Evolutionary conservation across 2,113 vertebrate genomes (phyloP).

Genomic region (Silurus meridionalis): DNA sequence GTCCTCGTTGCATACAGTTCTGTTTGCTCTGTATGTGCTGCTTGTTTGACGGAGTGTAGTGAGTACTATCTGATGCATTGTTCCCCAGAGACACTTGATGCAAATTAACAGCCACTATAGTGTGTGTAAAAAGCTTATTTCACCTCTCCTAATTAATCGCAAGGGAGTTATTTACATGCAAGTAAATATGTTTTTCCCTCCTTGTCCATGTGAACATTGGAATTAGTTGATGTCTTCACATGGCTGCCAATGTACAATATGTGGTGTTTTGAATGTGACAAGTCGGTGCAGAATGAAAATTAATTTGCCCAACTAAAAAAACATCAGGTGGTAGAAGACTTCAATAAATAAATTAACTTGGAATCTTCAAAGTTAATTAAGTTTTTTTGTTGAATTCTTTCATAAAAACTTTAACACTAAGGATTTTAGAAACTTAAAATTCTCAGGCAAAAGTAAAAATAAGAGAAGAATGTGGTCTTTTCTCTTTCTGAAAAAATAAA

Average conservation of each 20-base stretch:
- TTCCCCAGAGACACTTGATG: constrained; percentile 36
- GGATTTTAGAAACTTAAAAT: neutral
- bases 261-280: neutral
- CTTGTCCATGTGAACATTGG: constrained; percentile 13
- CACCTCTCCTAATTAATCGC: constrained; percentile 44
- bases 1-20: neutral
- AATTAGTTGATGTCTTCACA: neutral
- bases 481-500: neutral
- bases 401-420: neutral
- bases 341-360: neutral
- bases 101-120: constrained; percentile 32
- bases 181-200: neutral
- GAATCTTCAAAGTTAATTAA: no score
- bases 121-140: constrained; percentile 40
- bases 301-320: neutral
- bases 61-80: neutral
- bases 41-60: constrained; percentile 3
- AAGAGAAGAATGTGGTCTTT: neutral
- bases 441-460: neutral
- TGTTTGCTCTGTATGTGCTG: neutral
- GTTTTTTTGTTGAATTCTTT: neutral
- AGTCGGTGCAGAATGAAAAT: neutral
- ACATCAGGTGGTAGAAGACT: neutral
- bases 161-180: constrained; percentile 42
- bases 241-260: neutral